Conservation (phyloP, 2,113 vertebrate species). For the Crocuta crocuta region DNA sequence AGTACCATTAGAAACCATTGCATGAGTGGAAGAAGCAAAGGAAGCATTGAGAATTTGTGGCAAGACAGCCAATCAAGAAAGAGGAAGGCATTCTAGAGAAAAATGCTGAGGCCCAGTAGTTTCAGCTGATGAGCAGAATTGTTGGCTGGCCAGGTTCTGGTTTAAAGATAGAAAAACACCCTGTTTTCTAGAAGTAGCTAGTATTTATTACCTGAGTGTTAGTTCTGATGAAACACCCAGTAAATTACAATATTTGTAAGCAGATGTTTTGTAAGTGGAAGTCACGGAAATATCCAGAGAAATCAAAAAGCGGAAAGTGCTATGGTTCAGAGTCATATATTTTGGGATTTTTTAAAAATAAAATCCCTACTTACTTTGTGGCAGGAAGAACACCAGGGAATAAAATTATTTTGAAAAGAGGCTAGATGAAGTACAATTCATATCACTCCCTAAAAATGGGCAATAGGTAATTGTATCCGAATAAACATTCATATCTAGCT, state of each 20-base stretch:
- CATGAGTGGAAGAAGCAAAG: neutral
- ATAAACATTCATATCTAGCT: slow-evolving; percentile 54
- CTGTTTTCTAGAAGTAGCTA: slow-evolving; percentile 16
- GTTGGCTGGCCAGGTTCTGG: neutral
- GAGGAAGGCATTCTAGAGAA: neutral
- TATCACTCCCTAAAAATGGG: neutral
- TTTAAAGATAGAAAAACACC: neutral
- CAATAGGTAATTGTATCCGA: slow-evolving; percentile 53
- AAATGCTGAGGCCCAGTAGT: neutral
- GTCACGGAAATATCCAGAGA: neutral
- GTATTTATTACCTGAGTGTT: slow-evolving; percentile 36
- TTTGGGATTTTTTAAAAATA: slow-evolving; percentile 59
- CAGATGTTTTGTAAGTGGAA: slow-evolving; percentile 46
- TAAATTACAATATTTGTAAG: slow-evolving; percentile 7
- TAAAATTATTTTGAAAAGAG: slow-evolving; percentile 65
- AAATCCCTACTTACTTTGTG: slow-evolving; percentile 70
- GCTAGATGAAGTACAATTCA: slow-evolving; percentile 27
- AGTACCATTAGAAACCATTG: slow-evolving; percentile 17
- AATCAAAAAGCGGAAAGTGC: slow-evolving; percentile 60
- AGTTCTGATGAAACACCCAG: neutral
- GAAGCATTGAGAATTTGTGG: neutral
- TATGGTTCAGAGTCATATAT: slow-evolving; percentile 22
- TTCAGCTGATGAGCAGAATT: neutral
- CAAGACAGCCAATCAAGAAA: neutral
- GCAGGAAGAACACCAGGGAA: slow-evolving; percentile 52